phyloP scores from a whole-genome alignment of 30 jellyfish, hydroid and myxozoan genomes.

The Aurelia sp. region DNA sequence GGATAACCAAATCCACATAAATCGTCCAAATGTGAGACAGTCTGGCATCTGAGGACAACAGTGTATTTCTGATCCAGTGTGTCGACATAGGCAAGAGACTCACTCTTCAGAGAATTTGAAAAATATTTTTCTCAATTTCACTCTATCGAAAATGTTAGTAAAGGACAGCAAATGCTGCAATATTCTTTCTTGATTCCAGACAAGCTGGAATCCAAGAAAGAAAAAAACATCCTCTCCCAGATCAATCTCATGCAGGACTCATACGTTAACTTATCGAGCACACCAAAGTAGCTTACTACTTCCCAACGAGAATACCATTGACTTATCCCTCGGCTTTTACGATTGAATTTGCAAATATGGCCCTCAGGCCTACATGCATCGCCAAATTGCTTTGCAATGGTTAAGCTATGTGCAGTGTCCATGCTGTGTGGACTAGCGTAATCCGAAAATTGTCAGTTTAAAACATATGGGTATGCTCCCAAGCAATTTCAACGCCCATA shows the following conservation, averaged over 20 bases:
- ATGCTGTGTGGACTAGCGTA: background rate
- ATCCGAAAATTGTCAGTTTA: no score
- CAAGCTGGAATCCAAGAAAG: slow-evolving; percentile 12
- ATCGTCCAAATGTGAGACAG: no score
- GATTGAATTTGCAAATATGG: slow-evolving; percentile 15
- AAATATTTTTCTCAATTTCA: no score
- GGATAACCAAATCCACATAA: no score
- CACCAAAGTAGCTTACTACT: slow-evolving; percentile 19
- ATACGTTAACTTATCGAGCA: slow-evolving; percentile 5
- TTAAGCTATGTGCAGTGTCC: no score
- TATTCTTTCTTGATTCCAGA: background rate
- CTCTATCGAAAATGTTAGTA: no score
- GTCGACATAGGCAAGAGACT: no score
- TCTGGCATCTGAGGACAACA: no score
- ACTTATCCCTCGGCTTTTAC: slow-evolving; percentile 30
- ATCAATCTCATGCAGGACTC: slow-evolving; percentile 22
- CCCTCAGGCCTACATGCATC: slow-evolving; percentile 40
- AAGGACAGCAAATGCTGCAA: no score
- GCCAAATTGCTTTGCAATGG: slow-evolving; percentile 17
- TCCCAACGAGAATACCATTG: slow-evolving; percentile 30
- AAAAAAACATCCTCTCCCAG: slow-evolving; percentile 20
- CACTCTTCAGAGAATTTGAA: no score
- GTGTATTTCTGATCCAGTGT: no score
- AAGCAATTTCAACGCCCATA: slow-evolving; percentile 42
- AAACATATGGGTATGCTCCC: slow-evolving; percentile 31